These are phyloP conservation scores for Cherax destructor DNA, from an alignment of 1,140 invertebrate species.

Conservation along the genomic window DNA sequence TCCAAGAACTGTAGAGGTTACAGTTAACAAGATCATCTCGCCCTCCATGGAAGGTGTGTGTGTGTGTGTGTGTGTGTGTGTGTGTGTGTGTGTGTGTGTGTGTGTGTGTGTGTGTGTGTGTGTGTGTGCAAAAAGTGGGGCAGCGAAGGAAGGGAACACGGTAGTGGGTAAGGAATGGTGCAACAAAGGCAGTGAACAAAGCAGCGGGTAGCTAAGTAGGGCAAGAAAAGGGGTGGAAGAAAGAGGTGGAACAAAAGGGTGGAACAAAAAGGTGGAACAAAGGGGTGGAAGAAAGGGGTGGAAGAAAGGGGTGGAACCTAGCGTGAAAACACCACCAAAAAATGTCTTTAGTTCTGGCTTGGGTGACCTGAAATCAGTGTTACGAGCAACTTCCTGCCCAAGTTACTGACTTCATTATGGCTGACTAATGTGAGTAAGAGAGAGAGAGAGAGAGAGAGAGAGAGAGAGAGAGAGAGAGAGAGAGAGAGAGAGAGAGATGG, in stretches of 20 bases:
- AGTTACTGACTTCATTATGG: background rate
- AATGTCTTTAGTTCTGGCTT: background rate
- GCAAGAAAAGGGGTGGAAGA: background rate
- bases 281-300: background rate
- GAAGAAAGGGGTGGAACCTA: background rate
- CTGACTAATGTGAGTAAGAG: background rate
- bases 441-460: background rate
- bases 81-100: too few relatives aligned
- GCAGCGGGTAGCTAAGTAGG: background rate
- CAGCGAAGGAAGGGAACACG: too few relatives aligned
- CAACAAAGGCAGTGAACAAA: background rate
- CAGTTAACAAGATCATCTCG: too few relatives aligned
- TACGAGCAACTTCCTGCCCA: background rate
- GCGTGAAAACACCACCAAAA: background rate
- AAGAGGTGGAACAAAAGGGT: background rate
- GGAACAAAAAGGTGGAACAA: background rate
- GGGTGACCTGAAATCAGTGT: background rate
- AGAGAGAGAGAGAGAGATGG: background rate
- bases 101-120: too few relatives aligned
- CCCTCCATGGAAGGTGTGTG: too few relatives aligned
- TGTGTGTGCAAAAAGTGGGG: too few relatives aligned
- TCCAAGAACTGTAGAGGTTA: too few relatives aligned
- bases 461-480: slow-evolving; percentile 19
- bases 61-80: too few relatives aligned
- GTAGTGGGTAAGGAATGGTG: too few relatives aligned